Percentiles rank a stretch among this genome's conserved stretches.
These are phyloP conservation scores for Papilio glaucus DNA, from an alignment of 1,140 invertebrate species.

Conservation along the genomic window DNA sequence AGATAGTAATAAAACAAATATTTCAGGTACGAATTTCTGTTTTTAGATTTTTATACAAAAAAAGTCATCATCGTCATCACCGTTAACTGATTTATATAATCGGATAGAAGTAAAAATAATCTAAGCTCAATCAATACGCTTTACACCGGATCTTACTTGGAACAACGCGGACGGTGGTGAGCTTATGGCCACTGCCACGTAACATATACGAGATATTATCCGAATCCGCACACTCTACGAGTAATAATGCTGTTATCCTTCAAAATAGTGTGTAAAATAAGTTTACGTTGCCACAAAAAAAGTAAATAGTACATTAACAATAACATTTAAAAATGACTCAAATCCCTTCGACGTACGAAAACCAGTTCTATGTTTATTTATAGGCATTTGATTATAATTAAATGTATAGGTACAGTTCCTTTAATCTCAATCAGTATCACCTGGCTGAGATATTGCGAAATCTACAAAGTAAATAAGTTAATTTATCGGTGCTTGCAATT, in stretches of 20 bases:
- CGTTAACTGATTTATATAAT: background rate
- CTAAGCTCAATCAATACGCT: background rate
- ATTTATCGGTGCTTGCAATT: slow-evolving; percentile 34
- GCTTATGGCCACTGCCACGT: background rate
- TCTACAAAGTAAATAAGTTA: slow-evolving; percentile 37
- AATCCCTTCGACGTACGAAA: slow-evolving; percentile 8
- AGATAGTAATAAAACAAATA: background rate
- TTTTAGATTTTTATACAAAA: background rate
- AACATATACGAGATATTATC: background rate
- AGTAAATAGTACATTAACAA: background rate
- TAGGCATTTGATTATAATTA: slow-evolving; percentile 28
- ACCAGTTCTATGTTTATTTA: background rate
- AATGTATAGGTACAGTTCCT: slow-evolving; percentile 34
- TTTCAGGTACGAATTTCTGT: background rate
- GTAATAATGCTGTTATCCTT: no score
- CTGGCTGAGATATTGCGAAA: slow-evolving; percentile 34
- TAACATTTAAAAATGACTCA: background rate
- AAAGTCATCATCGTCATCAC: no score
- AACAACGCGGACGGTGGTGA: background rate
- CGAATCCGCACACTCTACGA: no score
- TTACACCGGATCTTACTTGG: background rate
- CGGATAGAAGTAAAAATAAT: background rate
- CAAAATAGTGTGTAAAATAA: no score
- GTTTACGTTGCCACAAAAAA: background rate
- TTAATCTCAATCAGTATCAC: slow-evolving; percentile 35